A percentile compares a stretch with the other conserved stretches of the same genome.
These are phyloP conservation scores for Hypotaenidia okinawae DNA, from an alignment of 2,797 vertebrate species.

Conservation along the genomic window DNA sequence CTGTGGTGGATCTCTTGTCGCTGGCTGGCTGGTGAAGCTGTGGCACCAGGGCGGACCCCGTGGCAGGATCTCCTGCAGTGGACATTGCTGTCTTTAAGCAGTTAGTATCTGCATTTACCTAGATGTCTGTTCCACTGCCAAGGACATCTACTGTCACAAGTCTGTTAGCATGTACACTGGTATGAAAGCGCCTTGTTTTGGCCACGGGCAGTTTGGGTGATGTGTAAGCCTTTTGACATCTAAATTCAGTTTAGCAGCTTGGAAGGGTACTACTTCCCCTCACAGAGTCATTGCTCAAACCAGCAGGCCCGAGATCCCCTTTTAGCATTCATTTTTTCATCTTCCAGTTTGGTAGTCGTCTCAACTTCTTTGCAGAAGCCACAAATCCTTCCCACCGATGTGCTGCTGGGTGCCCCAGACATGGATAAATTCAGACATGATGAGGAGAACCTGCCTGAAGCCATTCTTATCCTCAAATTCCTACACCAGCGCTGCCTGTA, in stretches of 20 bases:
- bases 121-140: neutral
- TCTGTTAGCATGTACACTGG: neutral
- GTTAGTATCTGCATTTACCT: neutral
- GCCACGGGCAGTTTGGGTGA: neutral
- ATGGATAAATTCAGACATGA: fast-evolving
- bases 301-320: neutral
- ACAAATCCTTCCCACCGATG: neutral
- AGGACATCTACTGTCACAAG: neutral
- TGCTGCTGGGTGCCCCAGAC: neutral
- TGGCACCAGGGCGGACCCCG: neutral
- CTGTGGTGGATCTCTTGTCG: neutral
- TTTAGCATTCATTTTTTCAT: neutral
- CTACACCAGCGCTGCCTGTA: neutral
- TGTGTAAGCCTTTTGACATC: neutral
- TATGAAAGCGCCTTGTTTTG: neutral
- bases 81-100: neutral
- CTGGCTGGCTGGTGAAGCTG: neutral
- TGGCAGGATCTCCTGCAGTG: neutral
- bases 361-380: neutral
- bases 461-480: neutral
- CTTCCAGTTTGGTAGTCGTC: neutral
- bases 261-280: neutral
- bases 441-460: neutral
- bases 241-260: neutral
- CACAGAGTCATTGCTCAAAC: neutral